Conservation (phyloP, 2,113 vertebrate species). For the Xiphophorus maculatus region DNA sequence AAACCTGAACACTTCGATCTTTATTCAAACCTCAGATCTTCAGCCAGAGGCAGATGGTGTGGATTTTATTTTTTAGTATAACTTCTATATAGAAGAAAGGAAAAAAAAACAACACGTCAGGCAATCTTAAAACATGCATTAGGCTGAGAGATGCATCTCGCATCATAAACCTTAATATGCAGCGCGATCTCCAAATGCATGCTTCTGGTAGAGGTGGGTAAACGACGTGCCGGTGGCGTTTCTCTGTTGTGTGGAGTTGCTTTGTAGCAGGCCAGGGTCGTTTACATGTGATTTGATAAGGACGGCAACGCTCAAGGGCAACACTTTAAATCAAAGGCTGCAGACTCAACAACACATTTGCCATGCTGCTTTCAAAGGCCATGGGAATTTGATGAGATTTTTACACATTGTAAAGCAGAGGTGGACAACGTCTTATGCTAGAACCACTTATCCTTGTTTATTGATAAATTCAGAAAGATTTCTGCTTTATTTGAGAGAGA, state of each 20-base stretch:
- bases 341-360: neutral
- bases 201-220: neutral
- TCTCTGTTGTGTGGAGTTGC: neutral
- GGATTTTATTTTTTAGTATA: constrained; percentile 1
- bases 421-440: neutral
- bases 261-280: neutral
- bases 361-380: neutral
- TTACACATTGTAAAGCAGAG: neutral
- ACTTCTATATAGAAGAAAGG: neutral
- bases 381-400: neutral
- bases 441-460: neutral
- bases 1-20: neutral
- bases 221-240: neutral
- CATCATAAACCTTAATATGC: neutral
- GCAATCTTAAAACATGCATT: neutral
- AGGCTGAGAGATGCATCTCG: neutral
- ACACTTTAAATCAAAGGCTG: constrained; percentile 6
- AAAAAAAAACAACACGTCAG: neutral
- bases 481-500: neutral
- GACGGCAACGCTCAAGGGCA: neutral
- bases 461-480: neutral
- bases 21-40: neutral
- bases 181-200: neutral
- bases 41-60: constrained; percentile 5
- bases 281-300: constrained; percentile 12